Evolutionary conservation across 2,797 vertebrate species (phyloP).

Genomic region (Gymnothorax reevesii): DNA sequence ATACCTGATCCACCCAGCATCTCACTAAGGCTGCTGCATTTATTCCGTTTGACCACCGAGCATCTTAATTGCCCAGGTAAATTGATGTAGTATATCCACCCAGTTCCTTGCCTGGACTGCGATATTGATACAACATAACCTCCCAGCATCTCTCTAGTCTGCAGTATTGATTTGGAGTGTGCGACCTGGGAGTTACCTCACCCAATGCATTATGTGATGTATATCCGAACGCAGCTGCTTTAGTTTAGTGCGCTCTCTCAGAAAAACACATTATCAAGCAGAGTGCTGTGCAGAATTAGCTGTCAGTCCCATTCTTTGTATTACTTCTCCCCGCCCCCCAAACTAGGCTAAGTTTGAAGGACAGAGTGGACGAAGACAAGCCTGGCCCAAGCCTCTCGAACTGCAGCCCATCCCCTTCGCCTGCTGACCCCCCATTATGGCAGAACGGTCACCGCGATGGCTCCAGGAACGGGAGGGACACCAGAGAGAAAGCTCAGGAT

Average conservation of each 20-base stretch:
- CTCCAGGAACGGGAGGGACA: constrained; percentile 80
- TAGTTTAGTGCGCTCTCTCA: too few relatives aligned
- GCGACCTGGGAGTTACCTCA: too few relatives aligned
- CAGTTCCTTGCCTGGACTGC: background rate
- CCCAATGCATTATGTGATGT: background rate
- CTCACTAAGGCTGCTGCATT: background rate
- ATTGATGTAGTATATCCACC: background rate
- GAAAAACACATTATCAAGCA: background rate
- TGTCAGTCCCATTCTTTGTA: constrained; percentile 2
- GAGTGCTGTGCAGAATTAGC: background rate
- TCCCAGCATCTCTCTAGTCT: background rate
- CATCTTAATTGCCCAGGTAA: background rate
- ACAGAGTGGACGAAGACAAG: constrained; percentile 80
- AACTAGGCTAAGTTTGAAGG: constrained; percentile 81
- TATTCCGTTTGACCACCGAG: background rate
- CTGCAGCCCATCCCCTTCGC: constrained; percentile 75
- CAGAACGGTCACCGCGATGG: constrained; percentile 86
- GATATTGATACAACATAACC: background rate
- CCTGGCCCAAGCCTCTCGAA: constrained; percentile 73
- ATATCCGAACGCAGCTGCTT: background rate
- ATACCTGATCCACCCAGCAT: background rate
- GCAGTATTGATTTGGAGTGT: background rate
- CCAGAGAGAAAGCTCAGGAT: constrained; percentile 82
- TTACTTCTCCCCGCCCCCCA: background rate
- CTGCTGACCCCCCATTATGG: constrained; percentile 76